phyloP scores from a whole-genome alignment of 1,140 invertebrate genomes.

The Helicorthomorpha holstii region DNA sequence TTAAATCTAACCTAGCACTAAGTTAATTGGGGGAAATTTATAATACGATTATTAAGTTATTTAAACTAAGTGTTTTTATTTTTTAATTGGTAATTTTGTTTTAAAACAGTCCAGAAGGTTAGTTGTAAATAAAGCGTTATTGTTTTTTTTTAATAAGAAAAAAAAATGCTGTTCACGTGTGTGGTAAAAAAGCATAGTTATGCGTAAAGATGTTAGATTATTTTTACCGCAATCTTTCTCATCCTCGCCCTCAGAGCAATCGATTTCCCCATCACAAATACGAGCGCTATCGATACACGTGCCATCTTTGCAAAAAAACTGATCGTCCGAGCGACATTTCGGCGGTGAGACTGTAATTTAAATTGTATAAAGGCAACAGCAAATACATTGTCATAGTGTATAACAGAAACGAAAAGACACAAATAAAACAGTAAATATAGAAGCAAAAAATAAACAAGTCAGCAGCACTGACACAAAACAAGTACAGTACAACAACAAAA shows the following conservation, averaged over 20 bases:
- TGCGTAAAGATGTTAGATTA: no score
- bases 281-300: conserved; percentile 25
- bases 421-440: neutral
- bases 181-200: no score
- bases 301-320: conserved; percentile 23
- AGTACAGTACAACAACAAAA: no score
- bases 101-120: no score
- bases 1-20: no score
- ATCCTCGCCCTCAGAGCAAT: conserved; percentile 54
- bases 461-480: no score
- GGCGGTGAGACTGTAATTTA: neutral
- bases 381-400: neutral
- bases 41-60: no score
- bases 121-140: neutral
- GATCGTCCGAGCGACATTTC: conserved; percentile 4
- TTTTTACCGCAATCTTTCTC: conserved; percentile 40
- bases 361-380: neutral
- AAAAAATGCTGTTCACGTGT: no score
- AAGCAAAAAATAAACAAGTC: no score
- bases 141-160: neutral
- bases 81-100: no score
- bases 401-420: neutral
- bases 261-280: conserved; percentile 42
- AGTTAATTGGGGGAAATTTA: no score
- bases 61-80: no score